phyloP scores from a whole-genome alignment of 2,797 vertebrate genomes.

The Acomys russatus region DNA sequence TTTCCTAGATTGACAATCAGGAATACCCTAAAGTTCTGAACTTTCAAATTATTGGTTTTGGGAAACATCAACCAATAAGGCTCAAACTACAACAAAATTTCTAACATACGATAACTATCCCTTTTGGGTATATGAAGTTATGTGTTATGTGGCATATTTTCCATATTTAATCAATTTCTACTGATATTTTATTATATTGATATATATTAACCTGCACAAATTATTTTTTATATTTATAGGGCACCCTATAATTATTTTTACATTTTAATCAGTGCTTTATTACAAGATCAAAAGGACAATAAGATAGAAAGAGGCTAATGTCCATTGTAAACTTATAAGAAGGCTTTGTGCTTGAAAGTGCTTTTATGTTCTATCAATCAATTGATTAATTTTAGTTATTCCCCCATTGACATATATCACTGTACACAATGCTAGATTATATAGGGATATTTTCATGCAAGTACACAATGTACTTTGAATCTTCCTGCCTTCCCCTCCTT shows the following conservation, averaged over 20 bases:
- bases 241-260: not conserved
- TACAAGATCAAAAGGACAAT: not conserved
- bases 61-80: not conserved
- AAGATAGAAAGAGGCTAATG: not conserved
- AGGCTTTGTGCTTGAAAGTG: not conserved
- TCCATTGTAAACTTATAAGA: not conserved
- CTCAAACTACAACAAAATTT: not conserved
- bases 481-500: not conserved
- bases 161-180: not conserved
- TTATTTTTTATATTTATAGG: not conserved
- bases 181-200: not conserved
- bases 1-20: conserved; percentile 34
- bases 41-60: not conserved
- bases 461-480: not conserved
- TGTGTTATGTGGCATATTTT: not conserved
- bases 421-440: not conserved
- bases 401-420: not conserved
- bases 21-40: conserved; percentile 7
- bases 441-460: not conserved
- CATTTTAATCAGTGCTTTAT: conserved; percentile 7
- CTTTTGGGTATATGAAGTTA: not conserved
- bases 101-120: not conserved
- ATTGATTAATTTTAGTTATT: not conserved
- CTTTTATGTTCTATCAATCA: not conserved
- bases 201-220: not conserved